Evolutionary conservation across 2,888 invertebrate genomes (phyloP).

Genomic region (Dascillus cervinus): DNA sequence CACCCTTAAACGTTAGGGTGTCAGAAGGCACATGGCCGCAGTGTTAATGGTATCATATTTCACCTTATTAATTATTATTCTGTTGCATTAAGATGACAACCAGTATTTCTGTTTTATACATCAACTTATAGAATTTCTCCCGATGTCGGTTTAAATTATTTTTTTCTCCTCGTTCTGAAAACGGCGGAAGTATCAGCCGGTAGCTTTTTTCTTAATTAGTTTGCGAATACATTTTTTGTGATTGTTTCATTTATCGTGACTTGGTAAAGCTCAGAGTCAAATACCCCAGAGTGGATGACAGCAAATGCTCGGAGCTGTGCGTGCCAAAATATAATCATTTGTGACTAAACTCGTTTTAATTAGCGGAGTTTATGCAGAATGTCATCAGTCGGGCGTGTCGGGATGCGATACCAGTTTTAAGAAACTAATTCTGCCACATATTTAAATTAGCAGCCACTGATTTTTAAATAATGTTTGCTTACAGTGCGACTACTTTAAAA

Average conservation of each 20-base stretch:
- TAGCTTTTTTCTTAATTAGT: too few relatives aligned
- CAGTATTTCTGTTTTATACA: too few relatives aligned
- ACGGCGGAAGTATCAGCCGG: too few relatives aligned
- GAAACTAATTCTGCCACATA: conserved; percentile 23
- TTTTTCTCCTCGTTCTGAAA: too few relatives aligned
- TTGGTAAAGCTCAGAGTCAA: too few relatives aligned
- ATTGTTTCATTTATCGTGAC: too few relatives aligned
- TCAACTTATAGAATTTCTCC: too few relatives aligned
- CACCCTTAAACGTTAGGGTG: conserved; percentile 19
- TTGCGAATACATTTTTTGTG: too few relatives aligned
- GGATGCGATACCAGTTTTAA: conserved; percentile 25
- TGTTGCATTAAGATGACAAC: too few relatives aligned
- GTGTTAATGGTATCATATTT: conserved; percentile 38
- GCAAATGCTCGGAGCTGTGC: conserved; percentile 12
- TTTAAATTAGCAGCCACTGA: conserved; percentile 19
- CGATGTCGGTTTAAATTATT: too few relatives aligned
- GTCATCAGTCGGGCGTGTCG: conserved; percentile 22
- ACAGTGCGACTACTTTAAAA: conserved; percentile 5
- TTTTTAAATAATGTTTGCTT: conserved; percentile 6
- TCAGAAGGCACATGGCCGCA: conserved; percentile 34
- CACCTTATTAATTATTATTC: conserved; percentile 37
- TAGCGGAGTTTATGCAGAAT: conserved; percentile 22
- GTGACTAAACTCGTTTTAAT: conserved; percentile 19
- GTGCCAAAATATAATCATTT: conserved; percentile 18
- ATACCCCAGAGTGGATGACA: conserved; percentile 10